These are phyloP conservation scores for Antheraea pernyi DNA, from an alignment of 1,140 invertebrate genomes.

Conservation along the genomic window DNA sequence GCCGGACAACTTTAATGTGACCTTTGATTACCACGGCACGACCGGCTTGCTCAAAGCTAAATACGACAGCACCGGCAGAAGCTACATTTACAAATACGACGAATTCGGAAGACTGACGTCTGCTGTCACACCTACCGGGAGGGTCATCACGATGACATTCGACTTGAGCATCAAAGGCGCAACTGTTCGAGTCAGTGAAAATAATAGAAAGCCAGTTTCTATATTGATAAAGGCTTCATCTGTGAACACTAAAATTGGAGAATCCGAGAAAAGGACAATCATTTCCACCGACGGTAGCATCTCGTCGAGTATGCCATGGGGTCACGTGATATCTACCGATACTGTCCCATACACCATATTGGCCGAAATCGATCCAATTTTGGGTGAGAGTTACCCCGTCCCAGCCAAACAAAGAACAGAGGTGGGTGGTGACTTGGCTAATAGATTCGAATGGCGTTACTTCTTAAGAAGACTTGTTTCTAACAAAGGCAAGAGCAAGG, in stretches of 20 bases:
- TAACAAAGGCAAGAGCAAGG: conserved; percentile 82
- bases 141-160: conserved; percentile 91
- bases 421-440: conserved; percentile 93
- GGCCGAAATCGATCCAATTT: conserved; percentile 89
- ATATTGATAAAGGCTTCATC: conserved; percentile 93
- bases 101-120: conserved; percentile 94
- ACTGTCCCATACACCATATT: conserved; percentile 92
- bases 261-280: conserved; percentile 89
- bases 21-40: conserved; percentile 95
- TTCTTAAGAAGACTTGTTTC: conserved; percentile 86
- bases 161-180: conserved; percentile 94
- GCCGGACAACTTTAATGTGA: conserved; percentile 94
- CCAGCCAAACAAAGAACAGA: conserved; percentile 94
- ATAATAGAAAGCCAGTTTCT: conserved; percentile 89
- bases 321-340: conserved; percentile 90
- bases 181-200: conserved; percentile 90
- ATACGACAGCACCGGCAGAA: conserved; percentile 93
- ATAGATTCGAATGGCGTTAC: conserved; percentile 97
- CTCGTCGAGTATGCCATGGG: conserved; percentile 88
- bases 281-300: conserved; percentile 91
- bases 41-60: conserved; percentile 93
- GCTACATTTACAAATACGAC: conserved; percentile 97
- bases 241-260: conserved; percentile 89
- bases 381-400: conserved; percentile 94
- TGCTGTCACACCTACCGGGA: conserved; percentile 95